Percentiles rank a stretch among this genome's conserved stretches.
phyloP scores from a whole-genome alignment of 2,888 invertebrate genomes.

The Caenorhabditis sulstoni region DNA sequence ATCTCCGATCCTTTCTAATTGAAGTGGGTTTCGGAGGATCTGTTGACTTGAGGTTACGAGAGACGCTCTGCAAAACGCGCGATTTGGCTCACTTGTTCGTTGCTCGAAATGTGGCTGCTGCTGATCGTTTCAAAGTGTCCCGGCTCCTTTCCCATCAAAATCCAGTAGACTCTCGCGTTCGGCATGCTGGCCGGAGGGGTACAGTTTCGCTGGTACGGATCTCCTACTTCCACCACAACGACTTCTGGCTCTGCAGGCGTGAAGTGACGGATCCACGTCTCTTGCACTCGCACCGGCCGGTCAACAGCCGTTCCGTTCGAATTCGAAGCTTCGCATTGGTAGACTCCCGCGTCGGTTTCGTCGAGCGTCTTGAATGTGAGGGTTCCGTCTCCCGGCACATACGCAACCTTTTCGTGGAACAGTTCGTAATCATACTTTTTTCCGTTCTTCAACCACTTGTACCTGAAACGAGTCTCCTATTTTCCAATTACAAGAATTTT shows the following conservation, averaged over 20 bases:
- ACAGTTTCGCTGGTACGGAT: constrained; percentile 78
- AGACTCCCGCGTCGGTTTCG: constrained; percentile 75
- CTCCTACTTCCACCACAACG: constrained; percentile 77
- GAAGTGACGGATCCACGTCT: constrained; percentile 78
- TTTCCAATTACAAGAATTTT: not conserved
- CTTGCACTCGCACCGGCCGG: constrained; percentile 71
- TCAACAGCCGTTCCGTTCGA: constrained; percentile 87
- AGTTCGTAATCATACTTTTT: constrained; percentile 87
- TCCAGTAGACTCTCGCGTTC: constrained; percentile 79
- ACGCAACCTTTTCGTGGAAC: constrained; percentile 90
- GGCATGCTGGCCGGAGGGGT: constrained; percentile 78
- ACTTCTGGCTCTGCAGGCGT: constrained; percentile 70
- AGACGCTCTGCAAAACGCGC: constrained; percentile 35
- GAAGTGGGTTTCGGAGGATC: not conserved
- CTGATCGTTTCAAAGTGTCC: constrained; percentile 79
- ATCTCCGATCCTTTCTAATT: too few species aligned
- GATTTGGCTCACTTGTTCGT: constrained; percentile 73
- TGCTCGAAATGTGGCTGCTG: constrained; percentile 79
- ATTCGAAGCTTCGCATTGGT: constrained; percentile 92
- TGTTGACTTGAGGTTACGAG: constrained; percentile 33
- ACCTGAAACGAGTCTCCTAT: constrained; percentile 79
- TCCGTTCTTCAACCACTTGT: constrained; percentile 95
- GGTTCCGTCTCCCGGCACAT: constrained; percentile 92
- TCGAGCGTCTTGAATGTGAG: constrained; percentile 65
- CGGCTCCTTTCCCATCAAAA: constrained; percentile 77